Conservation (phyloP, 2,888 invertebrate genomes). For the Eupsilia transversa region DNA sequence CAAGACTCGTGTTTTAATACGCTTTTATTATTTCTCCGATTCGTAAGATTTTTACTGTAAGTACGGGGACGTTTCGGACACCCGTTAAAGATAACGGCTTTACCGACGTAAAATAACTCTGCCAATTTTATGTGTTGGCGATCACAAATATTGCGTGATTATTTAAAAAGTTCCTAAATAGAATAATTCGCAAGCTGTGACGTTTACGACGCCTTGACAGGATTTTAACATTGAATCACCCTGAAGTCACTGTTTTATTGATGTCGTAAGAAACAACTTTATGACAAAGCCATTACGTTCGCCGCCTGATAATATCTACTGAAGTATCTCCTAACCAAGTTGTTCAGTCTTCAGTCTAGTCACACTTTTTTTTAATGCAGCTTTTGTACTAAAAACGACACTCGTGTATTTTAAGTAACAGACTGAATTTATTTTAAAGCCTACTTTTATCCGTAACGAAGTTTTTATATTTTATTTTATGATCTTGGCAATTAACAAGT, state of each 20-base stretch:
- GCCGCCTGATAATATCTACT: constrained; percentile 55
- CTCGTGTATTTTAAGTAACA: constrained; percentile 28
- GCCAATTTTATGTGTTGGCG: constrained; percentile 66
- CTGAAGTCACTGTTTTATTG: constrained; percentile 63
- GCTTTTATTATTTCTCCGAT: constrained; percentile 74
- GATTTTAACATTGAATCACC: constrained; percentile 62
- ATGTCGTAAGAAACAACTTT: constrained; percentile 63
- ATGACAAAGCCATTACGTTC: constrained; percentile 61
- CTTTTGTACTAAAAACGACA: constrained; percentile 40
- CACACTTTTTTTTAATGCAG: constrained; percentile 32
- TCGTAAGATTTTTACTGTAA: constrained; percentile 71
- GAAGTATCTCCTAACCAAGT: constrained; percentile 41
- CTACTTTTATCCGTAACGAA: constrained; percentile 50
- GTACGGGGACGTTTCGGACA: constrained; percentile 65
- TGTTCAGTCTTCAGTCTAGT: constrained; percentile 48
- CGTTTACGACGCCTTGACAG: constrained; percentile 50
- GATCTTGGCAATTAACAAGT: constrained; percentile 43
- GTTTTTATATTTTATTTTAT: constrained; percentile 45
- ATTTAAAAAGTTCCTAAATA: constrained; percentile 51
- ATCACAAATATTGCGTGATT: constrained; percentile 63
- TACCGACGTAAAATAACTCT: constrained; percentile 71
- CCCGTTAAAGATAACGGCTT: constrained; percentile 74
- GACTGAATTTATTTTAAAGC: constrained; percentile 50
- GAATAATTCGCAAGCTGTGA: constrained; percentile 50
- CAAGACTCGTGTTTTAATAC: constrained; percentile 72